Percentiles rank a stretch among this genome's conserved stretches.
phyloP scores from a whole-genome alignment of 2,888 invertebrate genomes.

The Mesoligia furuncula region DNA sequence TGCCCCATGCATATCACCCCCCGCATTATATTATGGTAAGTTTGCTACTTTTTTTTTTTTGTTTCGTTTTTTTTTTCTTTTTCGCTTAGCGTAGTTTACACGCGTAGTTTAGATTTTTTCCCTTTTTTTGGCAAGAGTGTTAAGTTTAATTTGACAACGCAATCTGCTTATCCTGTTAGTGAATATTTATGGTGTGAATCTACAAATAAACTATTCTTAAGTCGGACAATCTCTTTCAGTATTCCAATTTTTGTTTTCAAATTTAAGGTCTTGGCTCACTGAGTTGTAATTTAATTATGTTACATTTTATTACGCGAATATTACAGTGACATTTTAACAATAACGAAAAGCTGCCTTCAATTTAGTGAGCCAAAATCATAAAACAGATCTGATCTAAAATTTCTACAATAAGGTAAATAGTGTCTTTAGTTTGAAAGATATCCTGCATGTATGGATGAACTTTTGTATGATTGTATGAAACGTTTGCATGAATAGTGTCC shows the following conservation, averaged over 20 bases:
- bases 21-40: slow-evolving; percentile 90
- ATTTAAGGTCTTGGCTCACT: slow-evolving; percentile 27
- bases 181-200: slow-evolving; percentile 13
- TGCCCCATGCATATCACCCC: slow-evolving; percentile 90
- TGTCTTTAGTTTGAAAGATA: slow-evolving; percentile 48
- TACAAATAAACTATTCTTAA: not conserved
- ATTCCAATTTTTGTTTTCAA: not conserved
- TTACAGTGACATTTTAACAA: not conserved
- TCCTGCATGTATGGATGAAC: slow-evolving; percentile 55
- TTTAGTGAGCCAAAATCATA: slow-evolving; percentile 10
- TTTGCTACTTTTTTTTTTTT: slow-evolving; percentile 66
- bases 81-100: slow-evolving; percentile 62
- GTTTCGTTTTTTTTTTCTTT: slow-evolving; percentile 43
- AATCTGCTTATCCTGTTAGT: slow-evolving; percentile 13
- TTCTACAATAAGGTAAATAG: slow-evolving; percentile 17
- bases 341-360: not conserved
- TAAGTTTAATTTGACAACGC: slow-evolving; percentile 21
- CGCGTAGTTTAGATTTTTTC: slow-evolving; percentile 50
- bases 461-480: slow-evolving; percentile 59
- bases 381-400: not conserved
- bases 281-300: not conserved
- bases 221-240: slow-evolving; percentile 13
- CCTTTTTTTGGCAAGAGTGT: slow-evolving; percentile 17
- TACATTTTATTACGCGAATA: not conserved
- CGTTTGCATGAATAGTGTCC: slow-evolving; percentile 63